Evolutionary conservation across 2,888 invertebrate genomes (phyloP).

Genomic region (Crossocerus cetratus): DNA sequence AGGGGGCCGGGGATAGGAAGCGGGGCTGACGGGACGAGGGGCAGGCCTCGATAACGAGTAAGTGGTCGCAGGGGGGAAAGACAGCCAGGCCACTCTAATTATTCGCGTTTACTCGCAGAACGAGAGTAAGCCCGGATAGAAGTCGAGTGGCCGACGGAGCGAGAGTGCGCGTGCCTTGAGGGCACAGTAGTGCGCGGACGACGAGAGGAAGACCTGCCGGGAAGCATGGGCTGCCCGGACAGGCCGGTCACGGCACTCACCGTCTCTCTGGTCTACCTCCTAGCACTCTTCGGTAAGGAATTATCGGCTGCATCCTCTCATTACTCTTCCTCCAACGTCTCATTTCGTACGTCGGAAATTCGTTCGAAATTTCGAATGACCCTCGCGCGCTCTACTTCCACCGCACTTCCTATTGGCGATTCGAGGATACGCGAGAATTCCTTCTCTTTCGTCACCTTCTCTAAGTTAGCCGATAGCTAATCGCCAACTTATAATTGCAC

Average conservation of each 20-base stretch:
- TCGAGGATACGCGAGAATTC: too few species aligned
- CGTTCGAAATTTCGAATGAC: too few species aligned
- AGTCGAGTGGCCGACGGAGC: constrained; percentile 40
- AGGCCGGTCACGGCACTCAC: constrained; percentile 59
- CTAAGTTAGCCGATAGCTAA: too few species aligned
- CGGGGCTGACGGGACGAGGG: constrained; percentile 12
- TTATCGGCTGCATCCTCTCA: constrained; percentile 20
- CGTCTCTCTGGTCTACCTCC: constrained; percentile 67
- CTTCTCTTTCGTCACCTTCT: too few species aligned
- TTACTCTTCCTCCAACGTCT: too few species aligned
- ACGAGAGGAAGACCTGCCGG: constrained; percentile 45
- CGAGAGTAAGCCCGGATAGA: constrained; percentile 58
- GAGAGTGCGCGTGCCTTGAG: constrained; percentile 17
- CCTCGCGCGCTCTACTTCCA: too few species aligned
- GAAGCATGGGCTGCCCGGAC: constrained; percentile 60
- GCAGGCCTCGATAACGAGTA: constrained; percentile 58
- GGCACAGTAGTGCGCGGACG: constrained; percentile 19
- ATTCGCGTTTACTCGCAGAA: constrained; percentile 71
- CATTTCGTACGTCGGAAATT: too few species aligned
- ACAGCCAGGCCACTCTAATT: constrained; percentile 66
- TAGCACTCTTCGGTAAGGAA: constrained; percentile 72
- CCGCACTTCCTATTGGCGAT: too few species aligned
- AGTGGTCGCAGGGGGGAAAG: not conserved
- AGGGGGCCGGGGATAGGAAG: not conserved
- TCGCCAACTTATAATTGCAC: too few species aligned